These are phyloP conservation scores for Caenorhabditis inopinata DNA, from an alignment of 1,140 invertebrate species.

Conservation along the genomic window DNA sequence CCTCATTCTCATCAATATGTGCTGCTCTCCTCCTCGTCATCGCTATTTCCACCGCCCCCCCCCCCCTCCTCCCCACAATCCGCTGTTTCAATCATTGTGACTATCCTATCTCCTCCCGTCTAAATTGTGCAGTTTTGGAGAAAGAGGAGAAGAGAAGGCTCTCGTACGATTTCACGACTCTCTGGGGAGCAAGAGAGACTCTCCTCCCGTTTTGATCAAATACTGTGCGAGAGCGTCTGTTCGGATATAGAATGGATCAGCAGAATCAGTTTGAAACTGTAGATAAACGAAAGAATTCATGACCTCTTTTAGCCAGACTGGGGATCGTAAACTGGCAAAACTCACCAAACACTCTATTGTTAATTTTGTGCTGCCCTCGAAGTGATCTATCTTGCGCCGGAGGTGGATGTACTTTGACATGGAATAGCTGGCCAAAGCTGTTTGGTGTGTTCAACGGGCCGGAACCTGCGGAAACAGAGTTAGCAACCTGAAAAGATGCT, in stretches of 20 bases:
- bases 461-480: not conserved
- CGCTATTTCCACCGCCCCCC: not conserved
- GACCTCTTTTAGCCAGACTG: not conserved
- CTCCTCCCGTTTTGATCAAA: not conserved
- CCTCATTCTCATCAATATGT: not conserved
- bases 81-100: not conserved
- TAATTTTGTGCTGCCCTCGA: not conserved
- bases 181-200: not conserved
- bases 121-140: conserved; percentile 16
- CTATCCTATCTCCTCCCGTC: not conserved
- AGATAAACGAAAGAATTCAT: not conserved
- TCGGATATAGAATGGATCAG: not conserved
- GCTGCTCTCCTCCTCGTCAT: not conserved
- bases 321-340: not conserved
- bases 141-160: not conserved
- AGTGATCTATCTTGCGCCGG: not conserved
- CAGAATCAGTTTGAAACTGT: conserved; percentile 18
- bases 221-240: not conserved
- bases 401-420: conserved; percentile 12
- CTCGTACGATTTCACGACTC: conserved; percentile 32
- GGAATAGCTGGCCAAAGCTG: not conserved
- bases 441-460: not conserved
- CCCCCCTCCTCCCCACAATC: not conserved
- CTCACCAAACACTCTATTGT: conserved; percentile 2
- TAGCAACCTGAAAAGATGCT: not conserved